Evolutionary conservation across 2,113 vertebrate species (phyloP).

Genomic region (Desmodus rotundus): DNA sequence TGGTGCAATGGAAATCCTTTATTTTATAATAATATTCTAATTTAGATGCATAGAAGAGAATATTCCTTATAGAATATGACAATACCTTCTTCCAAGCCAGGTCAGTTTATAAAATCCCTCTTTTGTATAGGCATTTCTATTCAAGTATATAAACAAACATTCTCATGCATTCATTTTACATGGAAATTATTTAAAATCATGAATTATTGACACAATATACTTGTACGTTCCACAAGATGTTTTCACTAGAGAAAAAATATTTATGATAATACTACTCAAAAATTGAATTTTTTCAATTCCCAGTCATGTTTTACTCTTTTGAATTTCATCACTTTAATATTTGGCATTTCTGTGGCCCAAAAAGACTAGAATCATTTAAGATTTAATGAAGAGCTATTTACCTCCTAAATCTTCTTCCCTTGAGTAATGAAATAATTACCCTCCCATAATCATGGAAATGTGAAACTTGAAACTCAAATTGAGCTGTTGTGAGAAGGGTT

Average conservation of each 20-base stretch:
- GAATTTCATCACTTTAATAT: constrained; percentile 80
- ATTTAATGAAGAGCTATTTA: constrained; percentile 87
- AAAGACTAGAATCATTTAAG: constrained; percentile 82
- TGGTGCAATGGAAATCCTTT: neutral
- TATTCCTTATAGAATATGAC: neutral
- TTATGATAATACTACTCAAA: constrained; percentile 50
- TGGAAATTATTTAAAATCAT: constrained; percentile 70
- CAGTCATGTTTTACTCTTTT: constrained; percentile 55
- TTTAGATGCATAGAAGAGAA: neutral
- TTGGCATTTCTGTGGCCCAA: constrained; percentile 82
- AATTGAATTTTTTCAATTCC: constrained; percentile 63
- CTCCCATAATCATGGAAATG: constrained; percentile 83
- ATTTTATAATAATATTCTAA: constrained; percentile 7
- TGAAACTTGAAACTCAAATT: constrained; percentile 85
- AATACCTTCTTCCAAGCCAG: neutral
- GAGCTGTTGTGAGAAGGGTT: constrained; percentile 83
- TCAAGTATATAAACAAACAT: neutral
- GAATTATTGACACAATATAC: constrained; percentile 66
- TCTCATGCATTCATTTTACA: constrained; percentile 54
- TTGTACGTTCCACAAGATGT: constrained; percentile 38
- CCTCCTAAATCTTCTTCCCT: constrained; percentile 85
- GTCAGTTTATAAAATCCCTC: neutral
- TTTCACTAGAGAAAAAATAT: constrained; percentile 68
- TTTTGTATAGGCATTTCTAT: neutral
- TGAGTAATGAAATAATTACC: constrained; percentile 86